These are phyloP conservation scores for Gymnoscopelus braueri DNA, from an alignment of 2,797 vertebrate genomes.

Conservation along the genomic window DNA sequence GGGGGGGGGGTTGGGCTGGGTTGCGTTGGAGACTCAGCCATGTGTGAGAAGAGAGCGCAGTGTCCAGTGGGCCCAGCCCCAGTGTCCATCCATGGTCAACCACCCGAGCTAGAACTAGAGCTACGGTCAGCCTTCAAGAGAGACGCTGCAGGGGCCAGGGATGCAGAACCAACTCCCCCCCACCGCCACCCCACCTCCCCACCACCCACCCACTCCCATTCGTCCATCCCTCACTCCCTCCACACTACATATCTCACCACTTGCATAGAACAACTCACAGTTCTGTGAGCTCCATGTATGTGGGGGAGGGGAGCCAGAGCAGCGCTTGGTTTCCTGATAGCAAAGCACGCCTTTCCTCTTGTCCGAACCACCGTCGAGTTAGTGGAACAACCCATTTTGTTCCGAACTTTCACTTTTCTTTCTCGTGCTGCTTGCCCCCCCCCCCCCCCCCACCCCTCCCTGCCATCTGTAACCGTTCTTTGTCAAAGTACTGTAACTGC, in stretches of 20 bases:
- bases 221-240: slow-evolving; percentile 51
- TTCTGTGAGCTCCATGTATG: slow-evolving; percentile 19
- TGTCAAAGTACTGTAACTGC: not conserved
- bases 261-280: slow-evolving; percentile 32
- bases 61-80: slow-evolving; percentile 25
- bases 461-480: not conserved
- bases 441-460: too few species aligned
- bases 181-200: slow-evolving; percentile 25
- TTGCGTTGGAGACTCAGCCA: slow-evolving; percentile 52
- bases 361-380: slow-evolving; percentile 37
- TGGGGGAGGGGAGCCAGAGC: slow-evolving; percentile 59
- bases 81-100: slow-evolving; percentile 56
- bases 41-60: slow-evolving; percentile 65
- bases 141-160: slow-evolving; percentile 54
- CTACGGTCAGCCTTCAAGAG: slow-evolving; percentile 43
- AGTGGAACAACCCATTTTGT: slow-evolving; percentile 20
- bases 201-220: slow-evolving; percentile 31
- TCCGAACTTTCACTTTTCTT: slow-evolving; percentile 5
- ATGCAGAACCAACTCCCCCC: slow-evolving; percentile 52
- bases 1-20: too few species aligned
- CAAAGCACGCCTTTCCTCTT: slow-evolving; percentile 27
- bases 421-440: too few species aligned
- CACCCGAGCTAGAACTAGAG: slow-evolving; percentile 44
- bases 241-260: slow-evolving; percentile 40
- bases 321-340: slow-evolving; percentile 26